Evolutionary conservation across 2,113 vertebrate species (phyloP).

Genomic region (Boulengeromyrus knoepffleri): DNA sequence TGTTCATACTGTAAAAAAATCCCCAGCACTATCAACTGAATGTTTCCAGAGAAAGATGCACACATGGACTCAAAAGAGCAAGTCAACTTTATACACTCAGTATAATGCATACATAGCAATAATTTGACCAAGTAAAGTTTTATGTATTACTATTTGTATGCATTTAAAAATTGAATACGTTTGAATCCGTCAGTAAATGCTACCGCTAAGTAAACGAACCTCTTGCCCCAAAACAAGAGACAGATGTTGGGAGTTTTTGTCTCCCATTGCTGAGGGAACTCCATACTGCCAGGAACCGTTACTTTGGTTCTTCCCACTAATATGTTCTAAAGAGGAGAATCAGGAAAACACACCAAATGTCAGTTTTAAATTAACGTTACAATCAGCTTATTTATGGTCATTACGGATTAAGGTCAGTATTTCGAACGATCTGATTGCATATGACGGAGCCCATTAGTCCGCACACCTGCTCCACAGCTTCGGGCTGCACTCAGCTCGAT

Average conservation of each 20-base stretch:
- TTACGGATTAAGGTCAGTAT: not conserved
- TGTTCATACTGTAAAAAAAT: conserved; percentile 27
- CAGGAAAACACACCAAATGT: not conserved
- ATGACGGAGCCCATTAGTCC: not conserved
- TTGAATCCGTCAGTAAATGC: not conserved
- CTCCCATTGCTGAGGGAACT: not conserved
- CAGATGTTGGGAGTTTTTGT: not conserved
- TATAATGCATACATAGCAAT: not conserved
- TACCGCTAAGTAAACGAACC: not conserved
- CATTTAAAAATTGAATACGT: not conserved
- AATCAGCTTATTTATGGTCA: not conserved
- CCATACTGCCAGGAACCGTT: not conserved
- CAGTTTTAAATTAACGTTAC: not conserved
- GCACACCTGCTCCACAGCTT: not conserved
- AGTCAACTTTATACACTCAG: not conserved
- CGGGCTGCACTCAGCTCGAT: conserved; percentile 14
- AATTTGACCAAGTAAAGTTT: not conserved
- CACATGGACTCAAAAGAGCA: not conserved
- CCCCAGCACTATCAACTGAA: not conserved
- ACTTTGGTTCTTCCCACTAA: not conserved
- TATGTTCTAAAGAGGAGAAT: not conserved
- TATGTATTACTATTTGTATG: not conserved
- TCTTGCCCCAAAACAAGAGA: not conserved
- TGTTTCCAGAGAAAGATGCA: not conserved
- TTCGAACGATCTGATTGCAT: not conserved